A percentile compares a stretch with the other conserved stretches of the same genome.
phyloP scores from a whole-genome alignment of 2,888 invertebrate species.

The Dryobotodes eremita region DNA sequence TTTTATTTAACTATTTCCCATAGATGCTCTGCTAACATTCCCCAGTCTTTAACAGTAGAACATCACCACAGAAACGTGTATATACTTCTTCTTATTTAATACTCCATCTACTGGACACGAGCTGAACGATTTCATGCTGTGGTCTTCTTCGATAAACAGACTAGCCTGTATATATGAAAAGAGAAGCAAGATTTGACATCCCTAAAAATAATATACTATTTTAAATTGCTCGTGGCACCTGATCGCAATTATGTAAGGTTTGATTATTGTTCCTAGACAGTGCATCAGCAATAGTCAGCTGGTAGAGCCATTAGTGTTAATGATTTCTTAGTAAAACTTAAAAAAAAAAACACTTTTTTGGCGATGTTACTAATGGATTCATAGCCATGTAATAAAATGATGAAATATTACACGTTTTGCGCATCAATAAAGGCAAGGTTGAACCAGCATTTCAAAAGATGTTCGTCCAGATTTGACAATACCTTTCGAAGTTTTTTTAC shows the following conservation, averaged over 20 bases:
- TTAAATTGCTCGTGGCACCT: too few relatives aligned
- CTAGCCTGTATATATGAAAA: too few relatives aligned
- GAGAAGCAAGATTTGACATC: too few relatives aligned
- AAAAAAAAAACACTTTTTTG: too few relatives aligned
- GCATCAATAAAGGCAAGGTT: neutral
- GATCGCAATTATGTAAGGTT: neutral
- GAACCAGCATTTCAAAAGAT: neutral
- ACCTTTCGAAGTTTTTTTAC: conserved; percentile 8
- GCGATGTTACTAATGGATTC: neutral
- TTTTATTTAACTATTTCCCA: neutral
- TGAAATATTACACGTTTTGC: conserved; percentile 9
- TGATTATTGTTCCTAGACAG: neutral
- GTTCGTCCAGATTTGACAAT: neutral
- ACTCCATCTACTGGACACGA: too few relatives aligned
- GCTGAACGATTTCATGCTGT: too few relatives aligned
- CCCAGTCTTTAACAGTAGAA: too few relatives aligned
- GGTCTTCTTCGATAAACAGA: too few relatives aligned
- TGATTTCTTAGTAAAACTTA: neutral
- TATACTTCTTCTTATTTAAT: too few relatives aligned
- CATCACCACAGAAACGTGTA: too few relatives aligned
- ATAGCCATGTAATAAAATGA: neutral
- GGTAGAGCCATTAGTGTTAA: neutral
- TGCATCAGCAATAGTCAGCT: neutral
- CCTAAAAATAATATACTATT: too few relatives aligned
- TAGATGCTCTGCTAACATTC: too few relatives aligned